A percentile compares a stretch with the other conserved stretches of the same genome.
Conservation (phyloP, 1,140 invertebrate genomes). For the Aphis gossypii region DNA sequence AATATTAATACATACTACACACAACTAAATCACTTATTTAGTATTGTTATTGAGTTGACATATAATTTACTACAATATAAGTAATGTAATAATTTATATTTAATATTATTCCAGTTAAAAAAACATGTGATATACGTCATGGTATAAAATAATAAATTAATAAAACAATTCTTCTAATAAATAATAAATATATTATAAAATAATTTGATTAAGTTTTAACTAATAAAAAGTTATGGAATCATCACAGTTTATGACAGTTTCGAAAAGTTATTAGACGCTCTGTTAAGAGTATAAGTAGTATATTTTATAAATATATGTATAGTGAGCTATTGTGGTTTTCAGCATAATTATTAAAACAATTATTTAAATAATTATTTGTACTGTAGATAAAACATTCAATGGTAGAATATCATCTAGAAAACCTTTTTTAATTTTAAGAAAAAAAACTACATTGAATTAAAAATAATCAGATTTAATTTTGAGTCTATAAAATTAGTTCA, state of each 20-base stretch:
- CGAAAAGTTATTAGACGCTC: background rate
- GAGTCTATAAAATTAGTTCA: background rate
- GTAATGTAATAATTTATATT: background rate
- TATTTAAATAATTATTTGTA: background rate
- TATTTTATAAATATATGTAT: background rate
- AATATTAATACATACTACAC: background rate
- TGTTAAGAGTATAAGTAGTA: background rate
- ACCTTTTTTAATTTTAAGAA: background rate
- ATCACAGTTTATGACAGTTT: background rate
- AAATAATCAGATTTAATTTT: background rate
- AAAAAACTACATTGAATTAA: background rate
- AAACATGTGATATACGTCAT: background rate
- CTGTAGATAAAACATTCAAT: no score
- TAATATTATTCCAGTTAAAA: background rate
- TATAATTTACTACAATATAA: background rate
- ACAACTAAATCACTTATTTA: background rate
- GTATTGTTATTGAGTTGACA: background rate
- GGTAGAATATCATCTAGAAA: background rate
- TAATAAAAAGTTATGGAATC: background rate
- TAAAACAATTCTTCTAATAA: background rate
- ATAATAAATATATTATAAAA: background rate
- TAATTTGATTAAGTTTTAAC: background rate
- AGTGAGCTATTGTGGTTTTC: background rate
- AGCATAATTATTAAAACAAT: background rate
- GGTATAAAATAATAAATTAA: background rate